Evolutionary conservation across 2,113 vertebrate species (phyloP), one percentile per base, ranked within the genome.

Genomic region (Lepus europaeus): DNA sequence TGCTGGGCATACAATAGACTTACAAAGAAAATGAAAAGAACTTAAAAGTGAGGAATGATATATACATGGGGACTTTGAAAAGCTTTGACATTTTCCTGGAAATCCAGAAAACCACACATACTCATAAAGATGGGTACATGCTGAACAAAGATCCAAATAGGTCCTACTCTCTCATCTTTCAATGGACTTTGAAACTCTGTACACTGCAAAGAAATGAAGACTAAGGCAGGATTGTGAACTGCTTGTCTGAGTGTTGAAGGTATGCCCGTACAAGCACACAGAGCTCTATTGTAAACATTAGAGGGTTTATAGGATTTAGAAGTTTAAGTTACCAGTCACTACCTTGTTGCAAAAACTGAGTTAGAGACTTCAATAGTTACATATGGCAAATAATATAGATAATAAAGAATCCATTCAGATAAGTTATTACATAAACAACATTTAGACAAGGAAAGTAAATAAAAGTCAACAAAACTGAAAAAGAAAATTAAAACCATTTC

Each of bases 401-500:
- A 25, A 25, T 70, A 23, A 10, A 77, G 80, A 70, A 39, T 94
- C 72, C 72, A n/a, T 70, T n/a, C 53, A 80, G 59, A 92, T 70
- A 80, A 72, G 7, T 29, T 19, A 81, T 29, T 45, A 81, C 70
- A 89, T n/a, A 92, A 81, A 79, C 3, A 29, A 33, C 14, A 80
- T 61, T 84, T 84, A 56, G 49, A 27, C 3, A 79, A 77, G 19
- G 19, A 53, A 85, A 70, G 61, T 53, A 92, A 89, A 90, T 56
- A 61, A 83, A 87, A 79, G 20, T 39, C 31, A 81, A 14, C 4
- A 17, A 69, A 59, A 85, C 56, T 49, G 11, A 91, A 87, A 63
- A 83, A 25, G 49, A 86, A 74, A 87, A 73, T 51, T 69, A 36
- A 59, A 88, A 45, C 63, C 61, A 31, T 80, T 86, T 93, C 59